A percentile compares a stretch with the other conserved stretches of the same genome.
Conservation (phyloP, 2,888 invertebrate genomes). For the Plebejus argus region DNA sequence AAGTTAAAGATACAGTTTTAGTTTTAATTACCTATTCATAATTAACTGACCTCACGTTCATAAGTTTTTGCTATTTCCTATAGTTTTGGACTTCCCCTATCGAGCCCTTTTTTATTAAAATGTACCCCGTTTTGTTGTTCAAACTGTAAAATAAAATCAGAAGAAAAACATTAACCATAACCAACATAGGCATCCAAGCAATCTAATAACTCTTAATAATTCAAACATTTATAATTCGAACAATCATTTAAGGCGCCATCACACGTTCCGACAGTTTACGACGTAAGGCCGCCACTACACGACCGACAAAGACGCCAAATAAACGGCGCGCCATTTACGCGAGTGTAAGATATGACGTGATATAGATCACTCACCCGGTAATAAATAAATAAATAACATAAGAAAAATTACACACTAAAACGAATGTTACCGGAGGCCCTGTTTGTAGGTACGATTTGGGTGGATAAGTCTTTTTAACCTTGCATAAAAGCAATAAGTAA, state of each 20-base stretch:
- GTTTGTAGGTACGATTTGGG: conserved; percentile 48
- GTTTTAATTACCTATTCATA: no score
- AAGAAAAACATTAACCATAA: background rate
- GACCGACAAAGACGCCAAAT: conserved; percentile 56
- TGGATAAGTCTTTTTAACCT: conserved; percentile 48
- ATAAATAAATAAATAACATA: conserved; percentile 81
- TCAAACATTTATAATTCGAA: conserved; percentile 3
- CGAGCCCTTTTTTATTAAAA: no score
- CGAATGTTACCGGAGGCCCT: conserved; percentile 80
- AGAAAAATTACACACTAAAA: conserved; percentile 81
- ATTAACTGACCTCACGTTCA: no score
- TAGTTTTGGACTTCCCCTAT: no score
- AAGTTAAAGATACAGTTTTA: no score
- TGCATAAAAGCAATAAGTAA: no score
- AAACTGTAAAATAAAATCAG: background rate
- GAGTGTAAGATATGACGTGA: conserved; percentile 81
- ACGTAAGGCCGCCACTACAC: conserved; percentile 47
- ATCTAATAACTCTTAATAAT: conserved; percentile 8
- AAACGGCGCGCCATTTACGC: conserved; percentile 78
- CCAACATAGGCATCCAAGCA: background rate
- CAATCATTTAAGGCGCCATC: conserved; percentile 7
- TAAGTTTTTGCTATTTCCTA: no score
- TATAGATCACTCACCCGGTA: conserved; percentile 79
- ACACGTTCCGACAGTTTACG: conserved; percentile 30
- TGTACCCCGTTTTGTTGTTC: background rate